phyloP scores from a whole-genome alignment of 2,113 vertebrate species.

The Hydropotes inermis region DNA sequence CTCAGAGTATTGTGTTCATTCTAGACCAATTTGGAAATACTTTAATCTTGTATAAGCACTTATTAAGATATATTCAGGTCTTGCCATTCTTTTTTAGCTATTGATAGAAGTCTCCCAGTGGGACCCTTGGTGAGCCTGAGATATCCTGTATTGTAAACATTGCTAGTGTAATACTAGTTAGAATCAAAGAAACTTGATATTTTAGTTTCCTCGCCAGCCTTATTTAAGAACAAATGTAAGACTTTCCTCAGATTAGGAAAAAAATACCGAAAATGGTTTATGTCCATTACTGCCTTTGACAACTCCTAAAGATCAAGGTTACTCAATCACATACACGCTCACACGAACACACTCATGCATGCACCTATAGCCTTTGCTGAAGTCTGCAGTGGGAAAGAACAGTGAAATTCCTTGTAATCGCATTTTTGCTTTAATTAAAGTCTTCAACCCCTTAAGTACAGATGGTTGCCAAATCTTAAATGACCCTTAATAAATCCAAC shows the following conservation, averaged over 20 bases:
- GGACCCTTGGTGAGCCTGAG: not conserved
- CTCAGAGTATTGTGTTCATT: not conserved
- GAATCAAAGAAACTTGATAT: not conserved
- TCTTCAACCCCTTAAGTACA: constrained; percentile 24
- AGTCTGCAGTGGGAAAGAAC: constrained; percentile 2
- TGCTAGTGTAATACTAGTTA: not conserved
- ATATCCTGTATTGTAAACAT: not conserved
- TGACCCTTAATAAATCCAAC: constrained; percentile 46
- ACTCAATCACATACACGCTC: not conserved
- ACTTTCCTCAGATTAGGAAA: not conserved
- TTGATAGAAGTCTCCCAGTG: not conserved
- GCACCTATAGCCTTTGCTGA: not conserved
- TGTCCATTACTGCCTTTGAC: not conserved
- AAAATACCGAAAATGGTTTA: not conserved
- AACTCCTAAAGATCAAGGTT: not conserved
- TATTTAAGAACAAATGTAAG: not conserved
- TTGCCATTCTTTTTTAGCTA: not conserved
- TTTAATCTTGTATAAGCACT: not conserved
- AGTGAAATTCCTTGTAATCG: constrained; percentile 41
- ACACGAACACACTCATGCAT: not conserved
- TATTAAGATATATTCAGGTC: not conserved
- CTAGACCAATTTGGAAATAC: not conserved
- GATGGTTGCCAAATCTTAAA: constrained; percentile 46
- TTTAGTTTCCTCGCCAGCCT: not conserved
- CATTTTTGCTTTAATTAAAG: constrained; percentile 63